These are phyloP conservation scores for Lepidostoma basale DNA, from an alignment of 1,140 invertebrate species.

Conservation along the genomic window DNA sequence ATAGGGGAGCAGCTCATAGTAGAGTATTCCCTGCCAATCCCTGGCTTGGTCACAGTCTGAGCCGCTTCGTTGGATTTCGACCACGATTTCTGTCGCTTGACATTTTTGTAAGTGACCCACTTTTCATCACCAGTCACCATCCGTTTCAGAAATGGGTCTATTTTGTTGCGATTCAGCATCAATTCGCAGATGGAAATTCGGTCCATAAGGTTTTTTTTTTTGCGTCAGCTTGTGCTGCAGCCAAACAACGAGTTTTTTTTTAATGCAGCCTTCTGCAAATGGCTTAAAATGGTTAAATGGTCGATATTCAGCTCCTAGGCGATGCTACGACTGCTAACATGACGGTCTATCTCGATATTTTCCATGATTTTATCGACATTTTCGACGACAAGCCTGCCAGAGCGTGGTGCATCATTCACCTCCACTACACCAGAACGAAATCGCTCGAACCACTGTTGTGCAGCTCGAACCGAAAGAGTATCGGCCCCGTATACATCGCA, in stretches of 20 bases:
- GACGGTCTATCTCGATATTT: conserved; percentile 11
- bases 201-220: no score
- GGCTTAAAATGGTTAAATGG: not conserved
- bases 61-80: no score
- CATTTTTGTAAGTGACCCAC: no score
- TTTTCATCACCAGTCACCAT: no score
- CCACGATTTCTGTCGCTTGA: no score
- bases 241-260: conserved; percentile 5
- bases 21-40: no score
- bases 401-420: conserved; percentile 1
- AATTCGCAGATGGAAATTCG: no score
- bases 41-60: no score
- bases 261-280: conserved; percentile 8
- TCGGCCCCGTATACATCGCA: conserved; percentile 4
- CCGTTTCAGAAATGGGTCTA: no score
- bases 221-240: not conserved
- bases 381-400: conserved; percentile 5
- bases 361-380: conserved; percentile 8
- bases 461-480: not conserved
- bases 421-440: conserved; percentile 9
- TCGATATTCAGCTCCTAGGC: conserved; percentile 1
- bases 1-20: no score
- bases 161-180: no score
- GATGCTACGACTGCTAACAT: conserved; percentile 6
- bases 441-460: conserved; percentile 10